Conservation (phyloP, 2,113 vertebrate species). For the Redunca redunca region DNA sequence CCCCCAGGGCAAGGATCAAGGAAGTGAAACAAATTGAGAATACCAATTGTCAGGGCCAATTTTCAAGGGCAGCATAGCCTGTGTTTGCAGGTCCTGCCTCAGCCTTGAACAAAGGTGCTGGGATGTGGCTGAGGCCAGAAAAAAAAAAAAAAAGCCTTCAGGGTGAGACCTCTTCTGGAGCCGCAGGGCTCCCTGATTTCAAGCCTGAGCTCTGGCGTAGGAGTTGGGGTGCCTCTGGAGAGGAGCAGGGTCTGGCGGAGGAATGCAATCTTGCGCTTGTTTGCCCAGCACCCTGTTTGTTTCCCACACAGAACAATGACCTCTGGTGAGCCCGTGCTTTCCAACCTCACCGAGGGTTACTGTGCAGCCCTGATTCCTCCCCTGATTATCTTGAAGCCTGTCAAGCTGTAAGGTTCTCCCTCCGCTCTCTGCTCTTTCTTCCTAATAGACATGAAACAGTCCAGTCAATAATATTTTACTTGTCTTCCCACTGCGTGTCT, state of each 20-base stretch:
- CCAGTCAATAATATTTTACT: conserved; percentile 94
- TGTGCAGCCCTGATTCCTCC: conserved; percentile 80
- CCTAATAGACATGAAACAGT: conserved; percentile 91
- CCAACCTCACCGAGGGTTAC: conserved; percentile 81
- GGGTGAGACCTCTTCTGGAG: not conserved
- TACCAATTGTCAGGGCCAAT: not conserved
- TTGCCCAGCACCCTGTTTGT: conserved; percentile 69
- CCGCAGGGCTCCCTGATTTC: not conserved
- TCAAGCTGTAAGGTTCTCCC: conserved; percentile 82
- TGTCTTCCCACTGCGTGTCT: conserved; percentile 87
- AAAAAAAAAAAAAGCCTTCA: not conserved
- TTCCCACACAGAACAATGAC: conserved; percentile 76
- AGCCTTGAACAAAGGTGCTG: not conserved
- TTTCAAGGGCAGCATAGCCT: not conserved
- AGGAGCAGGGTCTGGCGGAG: fast-evolving
- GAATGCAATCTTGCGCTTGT: conserved; percentile 33
- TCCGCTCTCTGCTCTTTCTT: conserved; percentile 85
- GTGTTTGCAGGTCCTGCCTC: not conserved
- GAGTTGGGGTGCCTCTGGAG: not conserved
- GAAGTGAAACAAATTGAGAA: not conserved
- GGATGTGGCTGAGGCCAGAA: not conserved
- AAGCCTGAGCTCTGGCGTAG: not conserved
- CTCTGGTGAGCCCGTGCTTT: conserved; percentile 75
- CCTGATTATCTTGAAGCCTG: conserved; percentile 93
- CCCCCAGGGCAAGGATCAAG: not conserved